phyloP scores from a whole-genome alignment of 1,140 invertebrate species.

The Oppia nitens region DNA sequence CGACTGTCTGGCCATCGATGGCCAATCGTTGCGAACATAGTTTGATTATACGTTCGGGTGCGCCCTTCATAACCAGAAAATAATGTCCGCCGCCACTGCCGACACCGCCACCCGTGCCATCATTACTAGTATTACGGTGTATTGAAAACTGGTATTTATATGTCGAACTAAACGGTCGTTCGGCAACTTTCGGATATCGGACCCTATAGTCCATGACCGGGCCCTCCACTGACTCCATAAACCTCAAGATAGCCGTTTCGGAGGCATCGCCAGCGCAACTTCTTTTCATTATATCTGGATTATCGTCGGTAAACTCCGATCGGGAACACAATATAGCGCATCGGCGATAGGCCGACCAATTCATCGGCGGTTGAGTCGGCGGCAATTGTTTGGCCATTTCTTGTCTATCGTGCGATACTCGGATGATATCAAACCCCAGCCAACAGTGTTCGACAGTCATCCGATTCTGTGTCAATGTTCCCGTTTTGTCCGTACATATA shows the following conservation, averaged over 20 bases:
- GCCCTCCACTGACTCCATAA: constrained; percentile 22
- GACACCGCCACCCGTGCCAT: constrained; percentile 15
- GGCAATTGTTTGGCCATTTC: constrained; percentile 51
- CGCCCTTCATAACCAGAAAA: constrained; percentile 36
- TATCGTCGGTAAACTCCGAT: constrained; percentile 82
- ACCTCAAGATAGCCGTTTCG: constrained; percentile 28
- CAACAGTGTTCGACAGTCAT: constrained; percentile 23
- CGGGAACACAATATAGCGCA: constrained; percentile 91
- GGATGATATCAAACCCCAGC: constrained; percentile 78
- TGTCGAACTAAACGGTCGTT: constrained; percentile 33
- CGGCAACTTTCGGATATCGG: constrained; percentile 26
- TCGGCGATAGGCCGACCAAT: constrained; percentile 76
- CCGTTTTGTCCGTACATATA: constrained; percentile 28
- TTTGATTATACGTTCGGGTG: constrained; percentile 24
- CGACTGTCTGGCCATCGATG: constrained; percentile 34
- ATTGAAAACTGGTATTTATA: constrained; percentile 35
- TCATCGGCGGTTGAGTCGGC: constrained; percentile 26
- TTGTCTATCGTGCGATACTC: constrained; percentile 69
- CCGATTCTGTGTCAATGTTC: constrained; percentile 26
- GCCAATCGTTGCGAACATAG: constrained; percentile 46
- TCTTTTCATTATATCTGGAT: constrained; percentile 71
- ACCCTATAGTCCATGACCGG: constrained; percentile 25
- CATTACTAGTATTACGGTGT: constrained; percentile 17
- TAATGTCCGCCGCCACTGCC: constrained; percentile 20
- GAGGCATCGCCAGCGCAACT: constrained; percentile 26